Base-by-base conservation (phyloP, 1,140 invertebrate species). In the Nymphalis io region DNA sequence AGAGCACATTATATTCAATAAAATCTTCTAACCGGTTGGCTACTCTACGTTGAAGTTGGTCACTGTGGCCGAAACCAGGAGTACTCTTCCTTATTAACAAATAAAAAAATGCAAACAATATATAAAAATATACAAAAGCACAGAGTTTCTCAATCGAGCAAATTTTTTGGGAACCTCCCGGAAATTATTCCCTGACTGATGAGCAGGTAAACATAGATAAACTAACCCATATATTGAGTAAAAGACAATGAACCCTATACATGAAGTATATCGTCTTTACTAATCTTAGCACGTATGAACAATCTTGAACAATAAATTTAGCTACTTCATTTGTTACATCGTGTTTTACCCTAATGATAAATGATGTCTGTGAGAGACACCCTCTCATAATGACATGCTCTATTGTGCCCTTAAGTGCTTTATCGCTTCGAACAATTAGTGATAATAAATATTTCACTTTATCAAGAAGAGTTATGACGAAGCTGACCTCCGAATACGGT, bases 271-370 rank as follows among this genome's bases (percentile, higher is more conserved):
- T 51, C 4, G 18, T 33, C 18, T 16, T 44, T 48, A 46, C 20
- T 38, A 48, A 63, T 63, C 23, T 63, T 38, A 53, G 42, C 21
- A 42, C 51, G 51, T 65, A 16, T 15, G 62, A 62, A 40, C 16
- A 6, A 44, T 16, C 23, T 23, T 20, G 40, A 27, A 68, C 46
- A 68, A 68, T 68, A 68, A 51, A 68, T 68, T 60, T 44, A 51
- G 51, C 67, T 42, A 68, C 51, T 62, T 68, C 67, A 61, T 68
- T 68, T 46, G 40, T 5, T 62, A 33, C 20, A 60, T 15, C 46
- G 60, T 39, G 48, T 60, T 68, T 68, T 48, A 48, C 60, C 8
- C 33, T 12, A 21, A 60, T 62, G 67, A 68, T 46, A 57, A 57
- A 68, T 57, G 21, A 62, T 57, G 10, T 55, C 48, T 68, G 18